Conservation (phyloP, 2,888 invertebrate species). For the Oxystoma pomonae region DNA sequence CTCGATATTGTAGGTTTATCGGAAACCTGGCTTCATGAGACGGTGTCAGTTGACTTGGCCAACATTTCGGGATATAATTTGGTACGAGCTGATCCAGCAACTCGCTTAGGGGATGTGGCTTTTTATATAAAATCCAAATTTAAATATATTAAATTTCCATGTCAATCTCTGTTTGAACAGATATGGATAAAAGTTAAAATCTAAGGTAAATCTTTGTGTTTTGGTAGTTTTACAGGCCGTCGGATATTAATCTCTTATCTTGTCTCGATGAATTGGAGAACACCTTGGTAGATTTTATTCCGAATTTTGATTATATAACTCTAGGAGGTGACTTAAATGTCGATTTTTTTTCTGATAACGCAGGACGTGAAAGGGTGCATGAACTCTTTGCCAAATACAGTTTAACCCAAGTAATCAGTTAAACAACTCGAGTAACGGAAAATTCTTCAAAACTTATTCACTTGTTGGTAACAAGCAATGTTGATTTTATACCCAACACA, state of each 20-base stretch:
- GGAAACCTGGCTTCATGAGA: no score
- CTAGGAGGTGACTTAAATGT: background rate
- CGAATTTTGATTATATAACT: background rate
- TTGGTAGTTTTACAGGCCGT: no score
- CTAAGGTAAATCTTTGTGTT: background rate
- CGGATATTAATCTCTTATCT: no score
- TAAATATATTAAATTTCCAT: background rate
- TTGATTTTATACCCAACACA: background rate
- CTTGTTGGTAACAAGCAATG: background rate
- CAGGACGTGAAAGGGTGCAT: background rate
- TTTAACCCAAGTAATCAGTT: no score
- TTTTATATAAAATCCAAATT: background rate
- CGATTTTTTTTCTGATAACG: background rate
- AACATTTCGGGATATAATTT: background rate
- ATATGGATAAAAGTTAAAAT: background rate
- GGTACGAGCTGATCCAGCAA: background rate
- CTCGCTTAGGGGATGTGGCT: background rate
- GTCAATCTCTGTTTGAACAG: background rate
- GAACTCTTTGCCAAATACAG: background rate
- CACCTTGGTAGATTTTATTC: background rate
- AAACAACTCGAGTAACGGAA: background rate
- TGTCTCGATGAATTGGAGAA: background rate
- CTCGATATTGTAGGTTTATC: no score
- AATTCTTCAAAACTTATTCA: background rate
- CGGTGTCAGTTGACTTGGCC: no score